A percentile compares a stretch with the other conserved stretches of the same genome.
These are phyloP conservation scores for Phaetusa simplex DNA, from an alignment of 2,113 vertebrate species.

Conservation along the genomic window DNA sequence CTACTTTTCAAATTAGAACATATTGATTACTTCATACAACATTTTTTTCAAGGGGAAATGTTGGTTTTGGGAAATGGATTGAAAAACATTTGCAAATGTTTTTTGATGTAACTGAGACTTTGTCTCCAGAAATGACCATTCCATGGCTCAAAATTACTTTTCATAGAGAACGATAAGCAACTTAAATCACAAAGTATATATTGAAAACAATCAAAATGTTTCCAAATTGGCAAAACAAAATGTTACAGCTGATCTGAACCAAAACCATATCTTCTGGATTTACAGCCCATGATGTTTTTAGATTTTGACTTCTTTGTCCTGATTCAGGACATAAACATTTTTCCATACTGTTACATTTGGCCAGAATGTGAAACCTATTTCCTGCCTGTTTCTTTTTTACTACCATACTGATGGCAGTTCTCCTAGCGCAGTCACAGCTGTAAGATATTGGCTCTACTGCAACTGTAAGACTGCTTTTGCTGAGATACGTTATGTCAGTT, in stretches of 20 bases:
- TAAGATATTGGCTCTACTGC: slow-evolving; percentile 48
- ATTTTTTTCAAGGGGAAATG: neutral
- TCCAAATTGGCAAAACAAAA: slow-evolving; percentile 40
- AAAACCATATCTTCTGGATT: slow-evolving; percentile 19
- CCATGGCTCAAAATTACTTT: neutral
- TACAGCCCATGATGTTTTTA: slow-evolving; percentile 40
- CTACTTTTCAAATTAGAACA: slow-evolving; percentile 30
- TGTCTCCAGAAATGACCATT: neutral
- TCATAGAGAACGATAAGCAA: neutral
- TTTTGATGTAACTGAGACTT: neutral
- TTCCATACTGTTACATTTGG: slow-evolving; percentile 55
- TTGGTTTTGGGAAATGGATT: neutral
- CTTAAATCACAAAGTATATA: neutral
- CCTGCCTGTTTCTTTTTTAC: slow-evolving; percentile 64
- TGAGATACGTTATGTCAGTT: slow-evolving; percentile 17
- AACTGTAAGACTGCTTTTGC: slow-evolving; percentile 16
- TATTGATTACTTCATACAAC: slow-evolving; percentile 12
- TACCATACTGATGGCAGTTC: slow-evolving; percentile 48
- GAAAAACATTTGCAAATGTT: neutral
- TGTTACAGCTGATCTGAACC: slow-evolving; percentile 11
- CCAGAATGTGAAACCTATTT: slow-evolving; percentile 50
- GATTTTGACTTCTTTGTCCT: slow-evolving; percentile 49
- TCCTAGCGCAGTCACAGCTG: slow-evolving; percentile 53
- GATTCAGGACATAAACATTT: slow-evolving; percentile 60
- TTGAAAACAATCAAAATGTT: slow-evolving; percentile 1